Base-by-base conservation (phyloP, 2,113 vertebrate species). In the Notiomystis cincta region DNA sequence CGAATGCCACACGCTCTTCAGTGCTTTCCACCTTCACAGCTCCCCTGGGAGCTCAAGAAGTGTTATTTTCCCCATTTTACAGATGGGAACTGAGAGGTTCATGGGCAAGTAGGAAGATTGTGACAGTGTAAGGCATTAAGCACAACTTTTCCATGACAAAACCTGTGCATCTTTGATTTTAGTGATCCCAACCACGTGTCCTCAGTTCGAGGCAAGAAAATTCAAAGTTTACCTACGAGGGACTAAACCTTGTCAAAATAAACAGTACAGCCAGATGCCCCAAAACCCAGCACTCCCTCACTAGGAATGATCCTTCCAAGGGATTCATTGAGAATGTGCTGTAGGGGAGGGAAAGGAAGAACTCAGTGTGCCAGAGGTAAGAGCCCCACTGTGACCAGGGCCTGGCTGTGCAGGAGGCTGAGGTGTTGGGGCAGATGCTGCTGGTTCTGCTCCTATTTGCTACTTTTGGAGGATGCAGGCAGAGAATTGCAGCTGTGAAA, bases 11-110 rank as follows among this genome's bases (percentile, higher is more conserved):
- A 20, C 1, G 8, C 44, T 90, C 95, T 33, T 81, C 83, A 71
- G 89, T 24, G 82, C 92, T 87, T 93, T 71, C 84, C 94, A 84
- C 95, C 86, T 91, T 92, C 89, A 81, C 2, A 60, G 69, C 10
- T 90, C 89, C 76, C 65, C 56, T 28, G 89, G 91, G 93, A 81
- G 15, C 9, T 23, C 17, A 58, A 60, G 67, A 95, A 95, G 60
- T 89, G 80, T 56, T 94, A 70, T 92, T 95, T 94, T 71, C 71
- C 86, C 83, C 56, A 27, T 89, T 95, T 92, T 84, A 60, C 24
- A 56, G 72, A 87, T 44, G 83, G 60, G 60, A 92, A 44, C 56
- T 45, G 79, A 81, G 89, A 75, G 38, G 16, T 92, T 96, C 4
- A 1, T 75, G 83, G 73, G 56, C 80, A 89, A 91, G 40, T 4